phyloP scores from a whole-genome alignment of 2,888 invertebrate species.

The Chalcis sispes region DNA sequence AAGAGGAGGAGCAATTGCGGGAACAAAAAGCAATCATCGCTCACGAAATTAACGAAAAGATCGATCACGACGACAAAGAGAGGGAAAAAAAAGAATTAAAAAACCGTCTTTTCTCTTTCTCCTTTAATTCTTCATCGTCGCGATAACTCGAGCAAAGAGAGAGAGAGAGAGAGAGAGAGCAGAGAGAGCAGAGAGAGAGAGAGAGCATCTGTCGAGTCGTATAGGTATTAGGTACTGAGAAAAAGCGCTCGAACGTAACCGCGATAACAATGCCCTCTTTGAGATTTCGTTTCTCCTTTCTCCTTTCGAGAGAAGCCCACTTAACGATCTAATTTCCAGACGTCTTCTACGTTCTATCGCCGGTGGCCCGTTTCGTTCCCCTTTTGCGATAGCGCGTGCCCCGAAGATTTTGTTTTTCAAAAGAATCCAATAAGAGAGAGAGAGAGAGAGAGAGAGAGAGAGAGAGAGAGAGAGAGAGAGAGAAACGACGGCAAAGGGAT shows the following conservation, averaged over 20 bases:
- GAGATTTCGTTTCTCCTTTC: conserved; percentile 41
- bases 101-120: not conserved
- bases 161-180: conserved; percentile 7
- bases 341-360: too few species aligned
- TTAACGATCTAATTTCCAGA: conserved; percentile 44
- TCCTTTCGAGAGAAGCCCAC: conserved; percentile 36
- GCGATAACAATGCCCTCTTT: conserved; percentile 14
- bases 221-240: not conserved
- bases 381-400: not conserved
- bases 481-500: too few species aligned
- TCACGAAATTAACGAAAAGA: too few species aligned
- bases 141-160: not conserved
- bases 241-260: not conserved
- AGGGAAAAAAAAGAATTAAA: not conserved
- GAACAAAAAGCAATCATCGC: too few species aligned
- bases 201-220: not conserved
- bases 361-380: conserved; percentile 9
- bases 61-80: too few species aligned
- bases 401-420: conserved; percentile 32
- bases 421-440: too few species aligned
- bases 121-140: not conserved
- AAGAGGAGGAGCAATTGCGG: too few species aligned
- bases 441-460: too few species aligned
- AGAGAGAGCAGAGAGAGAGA: not conserved
- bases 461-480: too few species aligned